Percentiles rank a stretch among this genome's conserved stretches.
Conservation (phyloP, 2,113 vertebrate genomes). For the Mohoua ochrocephala region DNA sequence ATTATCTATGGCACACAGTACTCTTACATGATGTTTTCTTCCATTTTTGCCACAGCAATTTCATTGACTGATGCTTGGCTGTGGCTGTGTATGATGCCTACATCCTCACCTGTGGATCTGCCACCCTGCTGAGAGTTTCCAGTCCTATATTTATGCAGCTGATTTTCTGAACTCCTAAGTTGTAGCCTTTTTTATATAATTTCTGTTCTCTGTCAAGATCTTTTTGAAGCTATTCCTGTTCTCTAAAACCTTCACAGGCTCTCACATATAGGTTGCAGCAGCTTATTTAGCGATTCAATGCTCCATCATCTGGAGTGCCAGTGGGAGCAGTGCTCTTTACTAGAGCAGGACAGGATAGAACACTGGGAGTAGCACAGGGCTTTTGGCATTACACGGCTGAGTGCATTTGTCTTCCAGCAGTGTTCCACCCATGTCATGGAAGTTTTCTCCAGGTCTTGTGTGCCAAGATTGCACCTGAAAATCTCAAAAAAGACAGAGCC, state of each 20-base stretch:
- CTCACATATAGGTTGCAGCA: not conserved
- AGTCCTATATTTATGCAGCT: not conserved
- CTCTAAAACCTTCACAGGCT: not conserved
- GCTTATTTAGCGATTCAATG: not conserved
- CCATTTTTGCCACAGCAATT: not conserved
- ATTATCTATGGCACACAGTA: not conserved
- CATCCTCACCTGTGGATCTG: not conserved
- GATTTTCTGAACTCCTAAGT: not conserved
- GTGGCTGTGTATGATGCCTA: not conserved
- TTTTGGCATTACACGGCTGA: not conserved
- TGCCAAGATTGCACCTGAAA: not conserved
- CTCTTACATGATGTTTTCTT: not conserved
- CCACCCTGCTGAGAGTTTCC: not conserved
- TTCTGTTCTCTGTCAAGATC: not conserved
- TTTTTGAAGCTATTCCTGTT: not conserved
- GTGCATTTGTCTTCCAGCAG: not conserved
- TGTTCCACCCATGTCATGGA: not conserved
- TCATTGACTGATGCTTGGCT: not conserved
- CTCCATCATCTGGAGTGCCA: not conserved
- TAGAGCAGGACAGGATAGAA: not conserved
- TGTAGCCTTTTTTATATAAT: not conserved
- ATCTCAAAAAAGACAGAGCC: not conserved
- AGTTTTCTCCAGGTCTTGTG: not conserved
- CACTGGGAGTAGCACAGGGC: not conserved
- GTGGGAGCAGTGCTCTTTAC: not conserved